Percentiles rank a stretch among this genome's conserved stretches.
Conservation (phyloP, 2,797 vertebrate species). For the Fringilla coelebs region DNA sequence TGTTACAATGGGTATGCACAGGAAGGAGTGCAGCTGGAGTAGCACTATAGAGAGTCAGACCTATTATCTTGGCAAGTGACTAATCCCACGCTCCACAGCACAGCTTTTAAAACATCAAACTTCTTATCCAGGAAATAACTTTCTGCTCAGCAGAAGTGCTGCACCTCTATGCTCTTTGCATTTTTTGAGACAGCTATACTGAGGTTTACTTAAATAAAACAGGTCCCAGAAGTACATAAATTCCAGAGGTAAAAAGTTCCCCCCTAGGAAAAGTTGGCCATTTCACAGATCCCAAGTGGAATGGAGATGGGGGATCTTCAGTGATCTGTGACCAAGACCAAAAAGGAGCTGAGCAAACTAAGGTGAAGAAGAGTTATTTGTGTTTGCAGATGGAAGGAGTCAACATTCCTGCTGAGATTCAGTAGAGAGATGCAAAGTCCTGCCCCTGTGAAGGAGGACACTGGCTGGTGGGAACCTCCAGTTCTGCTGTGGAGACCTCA, state of each 20-base stretch:
- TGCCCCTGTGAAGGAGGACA: neutral
- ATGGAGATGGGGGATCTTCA: neutral
- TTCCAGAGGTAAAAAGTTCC: neutral
- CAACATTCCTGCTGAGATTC: neutral
- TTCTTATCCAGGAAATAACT: neutral
- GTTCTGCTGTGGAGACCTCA: neutral
- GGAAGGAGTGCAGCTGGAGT: slow-evolving; percentile 2
- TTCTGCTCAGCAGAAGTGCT: neutral
- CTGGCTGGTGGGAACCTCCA: neutral
- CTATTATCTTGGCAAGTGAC: slow-evolving; percentile 27
- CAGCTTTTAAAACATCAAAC: neutral
- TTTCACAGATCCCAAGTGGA: neutral
- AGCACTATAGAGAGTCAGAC: neutral
- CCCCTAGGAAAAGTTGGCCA: neutral
- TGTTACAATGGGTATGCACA: neutral
- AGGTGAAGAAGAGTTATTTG: neutral
- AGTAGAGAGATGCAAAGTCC: neutral
- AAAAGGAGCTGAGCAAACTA: neutral
- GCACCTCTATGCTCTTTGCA: neutral
- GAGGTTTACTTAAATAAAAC: neutral
- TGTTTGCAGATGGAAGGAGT: neutral
- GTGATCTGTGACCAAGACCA: neutral
- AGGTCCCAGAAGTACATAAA: neutral
- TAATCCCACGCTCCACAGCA: neutral
- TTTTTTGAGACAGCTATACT: neutral